Evolutionary conservation across 1,140 invertebrate species (phyloP).

Genomic region (Danaus melanippus): DNA sequence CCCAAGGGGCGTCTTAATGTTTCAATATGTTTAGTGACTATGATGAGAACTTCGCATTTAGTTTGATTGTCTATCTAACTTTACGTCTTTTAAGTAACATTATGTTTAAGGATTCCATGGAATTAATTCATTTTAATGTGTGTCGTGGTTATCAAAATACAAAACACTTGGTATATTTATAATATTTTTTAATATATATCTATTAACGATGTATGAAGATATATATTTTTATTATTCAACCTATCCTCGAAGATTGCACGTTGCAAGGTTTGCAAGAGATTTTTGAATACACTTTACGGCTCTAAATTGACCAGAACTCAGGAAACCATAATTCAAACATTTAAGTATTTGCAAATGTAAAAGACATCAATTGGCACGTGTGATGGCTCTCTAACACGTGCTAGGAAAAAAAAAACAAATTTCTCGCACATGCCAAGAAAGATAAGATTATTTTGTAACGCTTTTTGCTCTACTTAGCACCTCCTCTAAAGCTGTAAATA

Average conservation of each 20-base stretch:
- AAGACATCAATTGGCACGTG: constrained; percentile 11
- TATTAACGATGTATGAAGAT: no score
- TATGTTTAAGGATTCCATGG: neutral
- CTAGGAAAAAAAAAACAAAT: constrained; percentile 12
- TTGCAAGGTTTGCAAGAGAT: no score
- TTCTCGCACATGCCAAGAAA: constrained; percentile 10
- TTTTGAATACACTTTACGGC: no score
- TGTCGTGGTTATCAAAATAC: no score
- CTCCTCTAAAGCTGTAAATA: no score
- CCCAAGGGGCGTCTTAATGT: constrained; percentile 32
- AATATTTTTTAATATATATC: no score
- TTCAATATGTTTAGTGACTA: constrained; percentile 31
- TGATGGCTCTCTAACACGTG: constrained; percentile 16
- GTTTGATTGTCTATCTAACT: no score
- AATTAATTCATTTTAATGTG: no score
- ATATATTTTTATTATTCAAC: no score
- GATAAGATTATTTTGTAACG: neutral
- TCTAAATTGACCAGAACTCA: neutral
- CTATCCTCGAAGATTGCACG: no score
- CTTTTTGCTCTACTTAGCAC: neutral
- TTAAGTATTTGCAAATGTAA: neutral
- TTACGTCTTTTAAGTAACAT: no score
- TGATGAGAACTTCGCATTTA: constrained; percentile 7
- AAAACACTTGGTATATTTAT: no score
- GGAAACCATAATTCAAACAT: constrained; percentile 16